Evolutionary conservation across 1,140 invertebrate genomes (phyloP).

Genomic region (Belonocnema kinseyi): DNA sequence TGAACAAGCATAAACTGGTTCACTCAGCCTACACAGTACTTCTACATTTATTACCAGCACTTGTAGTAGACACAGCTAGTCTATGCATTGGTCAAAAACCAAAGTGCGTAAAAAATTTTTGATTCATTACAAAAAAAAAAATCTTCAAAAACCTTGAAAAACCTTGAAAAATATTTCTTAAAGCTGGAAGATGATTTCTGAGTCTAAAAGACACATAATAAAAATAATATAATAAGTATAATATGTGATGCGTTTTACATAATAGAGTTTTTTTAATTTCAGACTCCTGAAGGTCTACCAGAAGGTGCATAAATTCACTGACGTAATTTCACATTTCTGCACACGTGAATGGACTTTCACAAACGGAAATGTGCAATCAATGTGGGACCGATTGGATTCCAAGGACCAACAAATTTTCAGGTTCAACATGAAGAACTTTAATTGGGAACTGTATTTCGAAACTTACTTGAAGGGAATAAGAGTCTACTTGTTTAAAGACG

Average conservation of each 20-base stretch:
- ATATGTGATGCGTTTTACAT: slow-evolving; percentile 5
- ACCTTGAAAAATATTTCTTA: slow-evolving; percentile 25
- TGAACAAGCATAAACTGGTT: slow-evolving; percentile 76
- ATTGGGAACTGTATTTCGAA: slow-evolving; percentile 82
- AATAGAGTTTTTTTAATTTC: slow-evolving; percentile 39
- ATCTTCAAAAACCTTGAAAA: slow-evolving; percentile 6
- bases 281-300: slow-evolving; percentile 83
- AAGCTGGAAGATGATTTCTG: slow-evolving; percentile 6
- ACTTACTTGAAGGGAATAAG: slow-evolving; percentile 81
- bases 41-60: slow-evolving; percentile 81
- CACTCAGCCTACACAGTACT: slow-evolving; percentile 76
- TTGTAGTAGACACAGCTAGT: slow-evolving; percentile 77
- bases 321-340: slow-evolving; percentile 84
- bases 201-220: not conserved
- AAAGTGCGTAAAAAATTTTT: slow-evolving; percentile 76
- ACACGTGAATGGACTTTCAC: slow-evolving; percentile 83
- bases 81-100: slow-evolving; percentile 79
- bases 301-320: slow-evolving; percentile 85
- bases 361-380: slow-evolving; percentile 78
- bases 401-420: slow-evolving; percentile 81
- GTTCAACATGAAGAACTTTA: slow-evolving; percentile 81
- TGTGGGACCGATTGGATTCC: slow-evolving; percentile 77
- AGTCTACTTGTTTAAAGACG: slow-evolving; percentile 84
- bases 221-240: not conserved
- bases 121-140: not conserved